Evolutionary conservation across 2,888 invertebrate genomes (phyloP), one percentile per base, ranked within the genome.

Genomic region (Tricholauxania praeusta): DNA sequence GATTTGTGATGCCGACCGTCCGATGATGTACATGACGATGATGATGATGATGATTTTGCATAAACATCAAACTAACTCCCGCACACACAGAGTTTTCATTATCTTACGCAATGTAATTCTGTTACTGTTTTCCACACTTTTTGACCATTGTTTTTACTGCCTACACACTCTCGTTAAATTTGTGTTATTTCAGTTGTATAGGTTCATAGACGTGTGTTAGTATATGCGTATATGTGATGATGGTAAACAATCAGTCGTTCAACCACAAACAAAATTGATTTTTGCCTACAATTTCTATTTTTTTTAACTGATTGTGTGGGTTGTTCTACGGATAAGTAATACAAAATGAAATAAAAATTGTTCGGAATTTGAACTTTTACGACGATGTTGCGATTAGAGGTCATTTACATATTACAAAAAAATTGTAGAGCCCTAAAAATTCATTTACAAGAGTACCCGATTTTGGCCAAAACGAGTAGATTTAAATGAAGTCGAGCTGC

Each of bases 191-290:
- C 10, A 39, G 32, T 12, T 66, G 3, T 66, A 28, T 28, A 7
- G 3, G 55, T 62, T 22, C 15, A 5, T 32, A 49, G 60, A 48
- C 60, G 59, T 66, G 15, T 74, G 51, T 53, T 28, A 69, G 63
- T 75, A 55, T 67, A 39, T 59, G 77, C 77, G 79, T 52, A 12
- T n/a, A 66, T 66, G 48, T 59, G 28, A 10, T 68, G 68, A n/a
- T 22, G 22, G 48, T 10, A 39, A 17, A 71, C 71, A 71, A 71
- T 71, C 71, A 71, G 71, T 71, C 64, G 48, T 64, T 55, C 55
- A 48, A 72, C 74, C 74, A 75, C 74, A 75, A 71, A 71, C 65
- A 63, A 72, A 75, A 75, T 75, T 75, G 74, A 75, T 71, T 71
- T 72, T 63, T 67, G 62, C 70, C 72, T 66, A 19, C 53, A 60